phyloP scores from a whole-genome alignment of 2,797 vertebrate species.

The Melanotaenia pygmaea region DNA sequence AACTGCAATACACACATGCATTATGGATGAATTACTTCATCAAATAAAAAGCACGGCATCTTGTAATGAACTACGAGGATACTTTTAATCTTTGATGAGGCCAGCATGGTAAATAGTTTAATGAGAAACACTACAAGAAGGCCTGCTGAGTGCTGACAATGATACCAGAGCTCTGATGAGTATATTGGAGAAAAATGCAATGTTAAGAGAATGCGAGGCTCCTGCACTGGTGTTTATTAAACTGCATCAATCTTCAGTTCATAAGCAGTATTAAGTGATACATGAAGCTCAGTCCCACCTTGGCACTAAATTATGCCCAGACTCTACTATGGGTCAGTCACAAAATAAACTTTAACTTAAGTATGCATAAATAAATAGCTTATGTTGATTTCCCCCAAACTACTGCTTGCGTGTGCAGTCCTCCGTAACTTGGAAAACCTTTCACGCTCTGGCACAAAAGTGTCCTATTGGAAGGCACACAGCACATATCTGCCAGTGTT shows the following conservation, averaged over 20 bases:
- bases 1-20: slow-evolving; percentile 74
- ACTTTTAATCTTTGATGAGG: slow-evolving; percentile 82
- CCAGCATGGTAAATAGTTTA: slow-evolving; percentile 77
- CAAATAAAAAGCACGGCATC: slow-evolving; percentile 79
- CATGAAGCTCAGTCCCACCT: slow-evolving; percentile 30
- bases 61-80: slow-evolving; percentile 77
- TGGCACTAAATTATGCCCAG: slow-evolving; percentile 31
- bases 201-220: slow-evolving; percentile 30
- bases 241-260: slow-evolving; percentile 36
- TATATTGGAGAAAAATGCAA: slow-evolving; percentile 33
- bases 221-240: slow-evolving; percentile 57
- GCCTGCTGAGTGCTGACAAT: slow-evolving; percentile 65
- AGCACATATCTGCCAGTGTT: slow-evolving; percentile 61
- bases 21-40: slow-evolving; percentile 83
- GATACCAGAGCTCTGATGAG: slow-evolving; percentile 43
- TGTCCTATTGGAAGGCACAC: slow-evolving; percentile 47
- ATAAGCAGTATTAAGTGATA: slow-evolving; percentile 31
- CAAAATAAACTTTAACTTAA: slow-evolving; percentile 38
- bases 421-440: slow-evolving; percentile 61
- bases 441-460: slow-evolving; percentile 54
- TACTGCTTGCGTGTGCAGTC: slow-evolving; percentile 62
- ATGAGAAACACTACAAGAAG: slow-evolving; percentile 61
- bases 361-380: slow-evolving; percentile 11
- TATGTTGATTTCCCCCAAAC: slow-evolving; percentile 49
- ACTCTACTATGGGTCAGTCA: slow-evolving; percentile 12